phyloP scores from a whole-genome alignment of 2,113 vertebrate species.

The Oreochromis aureus region DNA sequence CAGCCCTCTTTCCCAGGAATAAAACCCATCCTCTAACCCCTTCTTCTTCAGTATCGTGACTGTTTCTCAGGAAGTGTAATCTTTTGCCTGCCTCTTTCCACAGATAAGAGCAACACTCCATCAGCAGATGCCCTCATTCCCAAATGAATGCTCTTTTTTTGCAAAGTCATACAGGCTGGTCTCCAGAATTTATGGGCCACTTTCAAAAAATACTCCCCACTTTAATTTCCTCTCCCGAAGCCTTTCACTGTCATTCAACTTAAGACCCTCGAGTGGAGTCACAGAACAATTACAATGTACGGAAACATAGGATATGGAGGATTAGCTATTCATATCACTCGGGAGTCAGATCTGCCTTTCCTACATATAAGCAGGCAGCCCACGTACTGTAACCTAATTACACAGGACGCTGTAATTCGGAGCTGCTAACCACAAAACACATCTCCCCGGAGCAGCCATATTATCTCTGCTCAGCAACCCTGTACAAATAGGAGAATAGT shows the following conservation, averaged over 20 bases:
- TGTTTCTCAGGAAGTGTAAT: background rate
- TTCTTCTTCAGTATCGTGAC: accelerated
- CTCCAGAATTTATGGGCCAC: background rate
- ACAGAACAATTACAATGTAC: background rate
- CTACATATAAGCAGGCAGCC: background rate
- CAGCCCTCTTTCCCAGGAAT: background rate
- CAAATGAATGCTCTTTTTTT: background rate
- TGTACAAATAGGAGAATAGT: background rate
- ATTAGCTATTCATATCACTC: background rate
- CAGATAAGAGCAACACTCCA: background rate
- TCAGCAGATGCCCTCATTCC: background rate
- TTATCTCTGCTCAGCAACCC: slow-evolving; percentile 12
- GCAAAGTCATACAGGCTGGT: background rate
- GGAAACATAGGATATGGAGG: background rate
- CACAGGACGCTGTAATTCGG: slow-evolving; percentile 12
- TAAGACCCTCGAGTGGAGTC: background rate
- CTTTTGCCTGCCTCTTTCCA: background rate
- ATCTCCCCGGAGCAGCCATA: background rate
- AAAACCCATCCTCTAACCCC: background rate
- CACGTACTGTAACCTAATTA: slow-evolving; percentile 4
- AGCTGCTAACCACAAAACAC: slow-evolving; percentile 1
- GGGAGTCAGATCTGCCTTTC: background rate
- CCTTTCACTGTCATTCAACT: background rate
- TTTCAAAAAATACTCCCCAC: background rate
- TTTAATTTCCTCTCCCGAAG: background rate